Percentiles rank a stretch among this genome's conserved stretches.
These are phyloP conservation scores for Fissipunctia ypsillon DNA, from an alignment of 2,888 invertebrate genomes.

Conservation along the genomic window DNA sequence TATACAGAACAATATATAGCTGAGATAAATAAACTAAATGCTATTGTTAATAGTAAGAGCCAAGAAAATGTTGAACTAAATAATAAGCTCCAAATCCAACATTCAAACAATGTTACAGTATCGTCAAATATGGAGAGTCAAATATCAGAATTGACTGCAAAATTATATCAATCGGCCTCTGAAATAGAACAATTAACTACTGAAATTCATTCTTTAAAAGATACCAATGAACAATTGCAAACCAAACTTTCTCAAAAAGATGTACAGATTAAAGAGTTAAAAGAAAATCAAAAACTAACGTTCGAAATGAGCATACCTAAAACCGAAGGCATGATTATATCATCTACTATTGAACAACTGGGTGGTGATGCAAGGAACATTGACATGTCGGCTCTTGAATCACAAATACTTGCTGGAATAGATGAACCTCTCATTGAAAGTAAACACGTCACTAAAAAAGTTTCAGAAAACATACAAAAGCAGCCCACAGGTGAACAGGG, in stretches of 20 bases:
- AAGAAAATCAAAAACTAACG: slow-evolving; percentile 81
- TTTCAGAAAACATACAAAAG: slow-evolving; percentile 72
- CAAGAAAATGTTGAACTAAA: slow-evolving; percentile 83
- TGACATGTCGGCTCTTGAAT: slow-evolving; percentile 81
- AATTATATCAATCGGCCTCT: slow-evolving; percentile 68
- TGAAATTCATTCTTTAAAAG: slow-evolving; percentile 73
- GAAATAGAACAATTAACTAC: slow-evolving; percentile 71
- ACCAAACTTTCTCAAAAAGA: slow-evolving; percentile 77
- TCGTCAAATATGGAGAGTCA: slow-evolving; percentile 76
- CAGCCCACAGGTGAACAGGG: slow-evolving; percentile 62
- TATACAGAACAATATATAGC: slow-evolving; percentile 88
- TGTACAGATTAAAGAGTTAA: slow-evolving; percentile 80
- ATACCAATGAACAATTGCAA: slow-evolving; percentile 77
- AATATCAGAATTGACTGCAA: slow-evolving; percentile 80
- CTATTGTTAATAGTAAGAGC: slow-evolving; percentile 87
- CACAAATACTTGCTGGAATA: slow-evolving; percentile 83
- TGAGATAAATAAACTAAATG: slow-evolving; percentile 91
- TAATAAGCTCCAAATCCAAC: slow-evolving; percentile 75
- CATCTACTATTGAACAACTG: slow-evolving; percentile 85
- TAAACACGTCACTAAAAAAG: slow-evolving; percentile 70
- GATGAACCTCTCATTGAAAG: slow-evolving; percentile 64
- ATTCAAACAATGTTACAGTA: slow-evolving; percentile 72
- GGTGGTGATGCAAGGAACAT: slow-evolving; percentile 73
- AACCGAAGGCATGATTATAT: slow-evolving; percentile 88
- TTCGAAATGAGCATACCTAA: slow-evolving; percentile 89